Base-by-base conservation (phyloP, 2,113 vertebrate genomes). In the Ceyx cyanopectus region DNA sequence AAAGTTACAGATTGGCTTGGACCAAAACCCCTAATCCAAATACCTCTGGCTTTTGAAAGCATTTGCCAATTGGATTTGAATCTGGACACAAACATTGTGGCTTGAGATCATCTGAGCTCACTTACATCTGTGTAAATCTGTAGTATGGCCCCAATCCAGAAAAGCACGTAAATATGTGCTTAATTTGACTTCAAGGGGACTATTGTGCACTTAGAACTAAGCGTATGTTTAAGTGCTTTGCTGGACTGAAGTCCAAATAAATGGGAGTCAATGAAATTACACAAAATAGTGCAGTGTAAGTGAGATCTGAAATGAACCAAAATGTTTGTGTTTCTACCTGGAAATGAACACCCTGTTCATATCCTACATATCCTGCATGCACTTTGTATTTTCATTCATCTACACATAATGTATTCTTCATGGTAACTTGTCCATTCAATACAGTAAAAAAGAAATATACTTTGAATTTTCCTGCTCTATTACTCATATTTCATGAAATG, bases 121-220 rank as follows among this genome's bases (percentile, higher is more conserved):
- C 96, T 96, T 96, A 96, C 96, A 95, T 96, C 95, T 95, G 95
- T 94, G 95, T 96, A 96, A 96, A 96, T 95, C 95, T 96, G 95
- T 95, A 96, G 94, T 91, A 94, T 96, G 96, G 96, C 95, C 91
- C 89, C 0, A 23, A 29, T 95, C 95, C 95, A 96, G 95, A 81
- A 81, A 89, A 89, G 94, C 96, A 95, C 65, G 91, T 96, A 96
- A 96, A 94, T 93, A 94, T 96, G 94, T 95, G 95, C 94, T 95
- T 96, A 96, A 96, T 96, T 96, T 95, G 96, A 96, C 95, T 96
- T 96, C 95, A 96, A 95, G 95, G 94, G 92, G 87, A 93, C 95
- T 92, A 95, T 96, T 96, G 95, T 93, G 85, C 76, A 68, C 91
- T 92, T 95, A 96, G 70, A 94, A 68, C 91, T 96, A 91, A 92